Base-by-base conservation (phyloP, 2,113 vertebrate genomes). In the Pteruthius melanotis region DNA sequence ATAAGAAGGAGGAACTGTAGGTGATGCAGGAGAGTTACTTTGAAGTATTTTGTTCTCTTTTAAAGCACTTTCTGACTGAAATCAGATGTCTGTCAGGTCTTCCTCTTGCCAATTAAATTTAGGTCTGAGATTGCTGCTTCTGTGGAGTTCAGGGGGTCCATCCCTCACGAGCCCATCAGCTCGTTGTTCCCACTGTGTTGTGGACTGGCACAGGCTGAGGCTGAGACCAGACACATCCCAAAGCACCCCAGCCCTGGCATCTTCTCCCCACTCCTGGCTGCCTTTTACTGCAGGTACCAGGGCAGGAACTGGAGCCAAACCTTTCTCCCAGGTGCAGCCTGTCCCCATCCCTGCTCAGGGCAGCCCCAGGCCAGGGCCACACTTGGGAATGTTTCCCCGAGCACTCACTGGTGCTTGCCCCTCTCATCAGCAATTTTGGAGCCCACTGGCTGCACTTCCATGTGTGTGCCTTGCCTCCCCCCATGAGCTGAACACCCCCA, bases 361-460 rank as follows among this genome's bases (percentile, higher is more conserved):
- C 45, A 61, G 39, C 42, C 28, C 47, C 7, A 42, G 11, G 40
- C 40, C 40, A 11, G 14, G 49, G 47, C 8, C 39, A 24, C 10
- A 0, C 65, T 3, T 10, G 6, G 14, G 8, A 15, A 61, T 0
- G 6, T 37, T 63, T 47, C 31, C 31, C 42, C 1, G 2, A 30
- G 49, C 52, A 8, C 0, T 2, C 7, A 5, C 14, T 24, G 1
- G 0, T 5, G 1, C 18, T 10, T 56, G 54, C 26, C 14, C 31
- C 39, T 89, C 52, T 2, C 59, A 11, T 3, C 22, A 28, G 61
- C 37, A 27, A 22, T 21, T 21, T 13, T 47, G 57, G 24, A n/a
- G 23, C 17, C 71, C 50, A 3, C 42, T 75, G 39, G 2, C 9
- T 60, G 53, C 44, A n/a, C 15, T 40, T 23, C n/a, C n/a, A n/a